Evolutionary conservation across 2,888 invertebrate genomes (phyloP), one percentile per base, ranked within the genome.

Genomic region (Zele albiditarsus): DNA sequence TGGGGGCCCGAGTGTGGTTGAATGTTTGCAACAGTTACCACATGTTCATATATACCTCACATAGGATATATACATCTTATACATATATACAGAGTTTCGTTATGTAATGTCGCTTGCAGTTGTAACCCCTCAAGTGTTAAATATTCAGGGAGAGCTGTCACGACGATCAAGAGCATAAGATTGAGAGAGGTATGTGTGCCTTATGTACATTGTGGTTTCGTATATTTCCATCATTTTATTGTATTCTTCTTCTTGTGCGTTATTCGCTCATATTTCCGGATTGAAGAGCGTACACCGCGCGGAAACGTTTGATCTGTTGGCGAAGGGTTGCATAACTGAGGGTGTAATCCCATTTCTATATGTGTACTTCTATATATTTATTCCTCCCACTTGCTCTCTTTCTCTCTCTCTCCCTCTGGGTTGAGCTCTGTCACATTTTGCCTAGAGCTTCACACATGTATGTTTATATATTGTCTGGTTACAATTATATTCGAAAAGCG

Each of bases 1-100:
- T 84, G 85, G 82, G 88, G 89, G 88, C 83, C 85, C 83, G 85
- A 84, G 85, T 88, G 88, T 82, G 85, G 85, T 86, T 88, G 89
- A 88, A 79, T 82, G 86, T 81, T 86, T 84, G 85, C 84, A 87
- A 87, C 88, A 86, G 88, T 89, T 88, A 86, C 87, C 87, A 86
- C 87, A 87, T 88, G 86, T 84, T 82, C 81, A 83, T 81, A 83
- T 12, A 28, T 16, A 31, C 16, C 16, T 38, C 38, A 53, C 46
- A 16, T 20, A 53, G 8, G n/a, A n/a, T n/a, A n/a, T n/a, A 53
- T 20, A 53, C 20, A 53, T 20, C 20, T 1, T 4, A 53, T n/a
- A 46, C 6, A n/a, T 46, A n/a, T 8, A 53, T 23, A 53, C 0
- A 53, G 8, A 20, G 20, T 53, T 53, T 53, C 8, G 53, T 53